phyloP scores from a whole-genome alignment of 2,113 vertebrate genomes.

The Campylorhamphus procurvoides region DNA sequence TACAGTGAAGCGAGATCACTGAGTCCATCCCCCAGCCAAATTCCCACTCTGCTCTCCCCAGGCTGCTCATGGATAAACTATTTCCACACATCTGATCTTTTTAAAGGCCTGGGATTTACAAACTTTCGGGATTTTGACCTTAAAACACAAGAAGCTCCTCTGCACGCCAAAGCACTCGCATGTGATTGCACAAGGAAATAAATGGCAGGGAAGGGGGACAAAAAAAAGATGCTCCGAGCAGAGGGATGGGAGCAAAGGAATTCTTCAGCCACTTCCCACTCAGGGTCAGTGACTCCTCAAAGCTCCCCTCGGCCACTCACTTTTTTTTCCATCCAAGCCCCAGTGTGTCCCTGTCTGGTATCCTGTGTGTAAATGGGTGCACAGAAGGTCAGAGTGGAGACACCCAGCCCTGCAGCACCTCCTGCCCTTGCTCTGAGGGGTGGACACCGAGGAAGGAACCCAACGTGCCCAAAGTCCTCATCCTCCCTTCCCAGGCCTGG shows the following conservation, averaged over 20 bases:
- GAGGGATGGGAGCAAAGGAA: not conserved
- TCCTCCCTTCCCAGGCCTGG: not conserved
- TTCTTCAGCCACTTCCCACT: not conserved
- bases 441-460: not conserved
- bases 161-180: not conserved
- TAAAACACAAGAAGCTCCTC: not conserved
- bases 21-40: not conserved
- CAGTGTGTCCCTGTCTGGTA: not conserved
- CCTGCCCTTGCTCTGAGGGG: not conserved
- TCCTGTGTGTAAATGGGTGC: not conserved
- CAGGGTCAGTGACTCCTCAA: not conserved
- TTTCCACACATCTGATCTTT: constrained; percentile 22
- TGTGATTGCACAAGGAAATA: constrained; percentile 2
- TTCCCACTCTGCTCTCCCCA: not conserved
- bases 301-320: not conserved
- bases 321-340: not conserved
- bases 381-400: not conserved
- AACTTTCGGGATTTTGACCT: constrained; percentile 65
- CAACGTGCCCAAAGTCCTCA: not conserved
- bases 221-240: not conserved
- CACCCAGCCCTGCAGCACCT: not conserved
- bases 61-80: constrained; percentile 9
- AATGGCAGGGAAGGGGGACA: not conserved
- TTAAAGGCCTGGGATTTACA: not conserved
- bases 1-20: not conserved